Conservation (phyloP, 2,797 vertebrate species). For the Poecilia wingei region DNA sequence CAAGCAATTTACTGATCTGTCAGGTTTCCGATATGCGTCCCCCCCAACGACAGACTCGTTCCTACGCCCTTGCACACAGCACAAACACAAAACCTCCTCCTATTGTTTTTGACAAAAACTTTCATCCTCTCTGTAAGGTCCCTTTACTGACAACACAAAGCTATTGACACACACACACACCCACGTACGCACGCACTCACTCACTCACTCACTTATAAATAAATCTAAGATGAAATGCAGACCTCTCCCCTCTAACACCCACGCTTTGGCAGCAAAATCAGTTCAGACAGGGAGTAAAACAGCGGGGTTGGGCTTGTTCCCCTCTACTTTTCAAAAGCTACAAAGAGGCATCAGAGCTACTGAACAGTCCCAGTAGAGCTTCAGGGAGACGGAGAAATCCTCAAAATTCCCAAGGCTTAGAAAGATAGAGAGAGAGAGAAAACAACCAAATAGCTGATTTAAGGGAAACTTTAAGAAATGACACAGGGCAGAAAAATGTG, state of each 20-base stretch:
- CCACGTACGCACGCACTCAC: neutral
- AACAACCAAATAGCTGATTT: constrained; percentile 3
- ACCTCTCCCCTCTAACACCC: neutral
- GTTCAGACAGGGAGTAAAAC: constrained; percentile 12
- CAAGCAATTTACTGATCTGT: too few relatives aligned
- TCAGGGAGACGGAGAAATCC: constrained; percentile 8
- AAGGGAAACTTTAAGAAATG: constrained; percentile 37
- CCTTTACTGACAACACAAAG: neutral
- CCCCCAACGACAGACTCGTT: too few relatives aligned
- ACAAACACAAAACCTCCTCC: neutral
- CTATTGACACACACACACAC: neutral
- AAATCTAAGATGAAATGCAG: neutral
- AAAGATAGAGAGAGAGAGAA: neutral
- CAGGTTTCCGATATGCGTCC: too few relatives aligned
- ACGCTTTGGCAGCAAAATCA: constrained; percentile 28
- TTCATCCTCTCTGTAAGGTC: neutral
- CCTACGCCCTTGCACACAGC: neutral
- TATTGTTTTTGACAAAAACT: constrained; percentile 13
- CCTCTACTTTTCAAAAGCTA: constrained; percentile 31
- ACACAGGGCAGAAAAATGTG: constrained; percentile 64
- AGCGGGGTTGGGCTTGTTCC: constrained; percentile 57
- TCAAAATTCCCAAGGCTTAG: constrained; percentile 31
- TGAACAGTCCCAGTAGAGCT: neutral
- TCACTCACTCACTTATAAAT: neutral
- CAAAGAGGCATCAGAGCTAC: constrained; percentile 17